A percentile compares a stretch with the other conserved stretches of the same genome.
Conservation (phyloP, 2,888 invertebrate genomes). For the Notocelia uddmanniana region DNA sequence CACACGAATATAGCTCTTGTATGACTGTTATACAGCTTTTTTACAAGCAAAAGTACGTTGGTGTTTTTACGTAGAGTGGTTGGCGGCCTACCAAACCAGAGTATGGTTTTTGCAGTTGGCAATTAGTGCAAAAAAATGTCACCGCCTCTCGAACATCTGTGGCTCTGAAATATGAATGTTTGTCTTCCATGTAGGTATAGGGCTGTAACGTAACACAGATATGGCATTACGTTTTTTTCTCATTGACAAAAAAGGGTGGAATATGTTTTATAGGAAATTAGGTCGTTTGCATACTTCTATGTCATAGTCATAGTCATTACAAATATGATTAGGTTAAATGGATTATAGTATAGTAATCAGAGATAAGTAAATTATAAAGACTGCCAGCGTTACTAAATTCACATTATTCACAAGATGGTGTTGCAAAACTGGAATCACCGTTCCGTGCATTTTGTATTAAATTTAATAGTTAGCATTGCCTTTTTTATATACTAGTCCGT, state of each 20-base stretch:
- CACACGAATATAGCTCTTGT: not conserved
- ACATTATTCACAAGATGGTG: not conserved
- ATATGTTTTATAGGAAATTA: not conserved
- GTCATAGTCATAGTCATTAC: too few species aligned
- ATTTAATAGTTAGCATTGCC: too few species aligned
- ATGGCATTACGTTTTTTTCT: not conserved
- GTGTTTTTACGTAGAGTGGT: conserved; percentile 30
- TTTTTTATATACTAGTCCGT: too few species aligned
- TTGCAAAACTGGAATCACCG: not conserved
- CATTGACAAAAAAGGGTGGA: not conserved
- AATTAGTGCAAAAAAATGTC: conserved; percentile 46
- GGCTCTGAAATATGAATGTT: conserved; percentile 39
- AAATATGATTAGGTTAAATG: not conserved
- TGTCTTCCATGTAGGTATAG: conserved; percentile 5
- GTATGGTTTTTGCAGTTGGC: conserved; percentile 46
- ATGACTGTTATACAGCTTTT: not conserved
- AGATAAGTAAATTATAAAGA: not conserved
- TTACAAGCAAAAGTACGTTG: not conserved
- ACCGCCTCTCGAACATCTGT: conserved; percentile 25
- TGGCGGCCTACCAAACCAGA: conserved; percentile 43
- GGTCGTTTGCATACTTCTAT: too few species aligned
- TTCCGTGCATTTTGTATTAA: not conserved
- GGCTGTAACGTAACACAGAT: not conserved
- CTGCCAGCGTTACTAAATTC: not conserved
- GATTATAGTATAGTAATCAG: not conserved